phyloP scores from a whole-genome alignment of 2,888 invertebrate species.

The Lochmaea capreae region DNA sequence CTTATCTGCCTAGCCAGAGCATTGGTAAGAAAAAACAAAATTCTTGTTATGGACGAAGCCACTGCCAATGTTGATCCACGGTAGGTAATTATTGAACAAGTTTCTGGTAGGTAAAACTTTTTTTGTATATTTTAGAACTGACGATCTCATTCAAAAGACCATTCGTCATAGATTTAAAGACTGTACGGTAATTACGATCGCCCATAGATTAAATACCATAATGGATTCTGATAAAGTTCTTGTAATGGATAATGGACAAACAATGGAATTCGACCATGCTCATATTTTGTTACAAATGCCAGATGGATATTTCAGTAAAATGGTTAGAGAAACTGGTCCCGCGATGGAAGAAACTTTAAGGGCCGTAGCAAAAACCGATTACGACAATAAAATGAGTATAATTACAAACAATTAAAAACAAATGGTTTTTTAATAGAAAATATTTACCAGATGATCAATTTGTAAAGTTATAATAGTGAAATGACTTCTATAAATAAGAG shows the following conservation, averaged over 20 bases:
- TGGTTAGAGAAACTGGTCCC: slow-evolving; percentile 62
- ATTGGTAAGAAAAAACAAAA: slow-evolving; percentile 79
- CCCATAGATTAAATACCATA: slow-evolving; percentile 24
- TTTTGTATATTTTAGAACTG: slow-evolving; percentile 16
- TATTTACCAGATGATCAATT: no score
- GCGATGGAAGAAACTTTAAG: slow-evolving; percentile 54
- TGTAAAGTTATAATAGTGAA: no score
- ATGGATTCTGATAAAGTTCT: slow-evolving; percentile 74
- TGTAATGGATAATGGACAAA: slow-evolving; percentile 70
- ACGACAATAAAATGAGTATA: slow-evolving; percentile 9
- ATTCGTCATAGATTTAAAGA: slow-evolving; percentile 29
- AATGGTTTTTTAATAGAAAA: no score
- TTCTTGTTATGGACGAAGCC: slow-evolving; percentile 91
- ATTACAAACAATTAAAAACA: no score
- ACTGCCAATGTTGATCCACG: slow-evolving; percentile 86
- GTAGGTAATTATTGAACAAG: slow-evolving; percentile 26
- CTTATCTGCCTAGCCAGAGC: slow-evolving; percentile 89
- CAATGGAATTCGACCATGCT: slow-evolving; percentile 69
- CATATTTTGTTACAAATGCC: slow-evolving; percentile 60
- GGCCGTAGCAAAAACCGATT: slow-evolving; percentile 51
- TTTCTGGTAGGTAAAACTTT: no score
- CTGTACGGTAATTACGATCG: slow-evolving; percentile 22
- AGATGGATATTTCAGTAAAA: slow-evolving; percentile 57
- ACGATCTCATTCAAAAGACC: slow-evolving; percentile 20
- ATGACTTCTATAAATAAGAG: no score